Evolutionary conservation across 2,113 vertebrate species (phyloP), one percentile per base, ranked within the genome.

Genomic region (Rhineura floridana): DNA sequence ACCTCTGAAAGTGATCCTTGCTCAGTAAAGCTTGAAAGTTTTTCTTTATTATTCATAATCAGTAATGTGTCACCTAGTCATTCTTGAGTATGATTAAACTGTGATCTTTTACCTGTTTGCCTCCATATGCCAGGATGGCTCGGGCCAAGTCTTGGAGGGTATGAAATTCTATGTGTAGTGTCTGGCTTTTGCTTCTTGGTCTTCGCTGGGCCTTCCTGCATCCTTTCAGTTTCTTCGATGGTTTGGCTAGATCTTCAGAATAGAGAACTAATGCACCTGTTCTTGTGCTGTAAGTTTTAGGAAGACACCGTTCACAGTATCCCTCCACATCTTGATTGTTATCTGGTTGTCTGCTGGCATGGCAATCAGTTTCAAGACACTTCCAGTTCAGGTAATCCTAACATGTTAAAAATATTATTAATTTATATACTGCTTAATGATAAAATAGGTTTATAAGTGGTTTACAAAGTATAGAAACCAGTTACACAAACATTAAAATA

Each of bases 341-440:
- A 11, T 91, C 81, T 65, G 92, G 92, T 46, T 92, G 89, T 33
- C 59, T 94, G 23, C 91, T 96, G 36, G 96, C 95, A 69, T 91
- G 94, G 81, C 86, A 96, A 44, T 95, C 89, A 52, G 91, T 92
- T 89, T 95, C 93, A 36, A 94, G 92, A 72, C 96, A 96, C 90
- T 95, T 98, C 97, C 97, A 98, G 84, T 96, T 98, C 90, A 97
- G 97, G 89, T 98, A 98, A 95, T 98, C 96, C 97, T 98, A 81
- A 89, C 67, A 42, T 1, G 11, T 19, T 12, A 25, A 25, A 90
- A 81, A 86, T 19, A 59, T 59, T 59, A 59, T 59, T 59, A 59
- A 59, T 59, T 59, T 59, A 59, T 59, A 59, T 59, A 59, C 9
- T 5, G 19, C 55, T 59, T 21, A 59, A 59, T 21, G 19, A 19